phyloP scores from a whole-genome alignment of 2,888 invertebrate genomes.

The Conchocele bisecta region DNA sequence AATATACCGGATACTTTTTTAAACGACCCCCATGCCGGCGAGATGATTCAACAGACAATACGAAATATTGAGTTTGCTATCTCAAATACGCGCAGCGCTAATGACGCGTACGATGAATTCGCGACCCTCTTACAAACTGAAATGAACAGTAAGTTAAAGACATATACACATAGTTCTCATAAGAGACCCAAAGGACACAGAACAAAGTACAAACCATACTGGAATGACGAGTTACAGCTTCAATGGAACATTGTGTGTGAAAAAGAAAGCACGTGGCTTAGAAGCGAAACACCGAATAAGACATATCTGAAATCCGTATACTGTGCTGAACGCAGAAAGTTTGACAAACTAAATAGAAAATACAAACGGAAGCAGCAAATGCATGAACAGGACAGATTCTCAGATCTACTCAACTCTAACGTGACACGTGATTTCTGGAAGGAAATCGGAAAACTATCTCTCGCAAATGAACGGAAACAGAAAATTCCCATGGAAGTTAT shows the following conservation, averaged over 20 bases:
- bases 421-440: not conserved
- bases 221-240: not conserved
- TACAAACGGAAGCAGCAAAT: not conserved
- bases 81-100: no score
- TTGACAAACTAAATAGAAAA: constrained; percentile 1
- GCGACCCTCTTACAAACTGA: no score
- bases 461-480: not conserved
- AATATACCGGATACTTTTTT: no score
- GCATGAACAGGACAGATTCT: constrained; percentile 1
- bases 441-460: not conserved
- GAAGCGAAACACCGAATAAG: not conserved
- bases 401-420: not conserved
- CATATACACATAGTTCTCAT: no score
- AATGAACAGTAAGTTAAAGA: no score
- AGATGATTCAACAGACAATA: no score
- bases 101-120: no score
- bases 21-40: no score
- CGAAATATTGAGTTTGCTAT: no score
- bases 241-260: constrained; percentile 2
- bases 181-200: not conserved
- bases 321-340: constrained; percentile 3
- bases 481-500: constrained; percentile 2
- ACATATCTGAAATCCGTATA: not conserved
- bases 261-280: not conserved
- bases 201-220: not conserved